Percentiles rank a stretch among this genome's conserved stretches.
Conservation (phyloP, 53 echinoderm and acorn worm species). For the Holothuria leucospilota region DNA sequence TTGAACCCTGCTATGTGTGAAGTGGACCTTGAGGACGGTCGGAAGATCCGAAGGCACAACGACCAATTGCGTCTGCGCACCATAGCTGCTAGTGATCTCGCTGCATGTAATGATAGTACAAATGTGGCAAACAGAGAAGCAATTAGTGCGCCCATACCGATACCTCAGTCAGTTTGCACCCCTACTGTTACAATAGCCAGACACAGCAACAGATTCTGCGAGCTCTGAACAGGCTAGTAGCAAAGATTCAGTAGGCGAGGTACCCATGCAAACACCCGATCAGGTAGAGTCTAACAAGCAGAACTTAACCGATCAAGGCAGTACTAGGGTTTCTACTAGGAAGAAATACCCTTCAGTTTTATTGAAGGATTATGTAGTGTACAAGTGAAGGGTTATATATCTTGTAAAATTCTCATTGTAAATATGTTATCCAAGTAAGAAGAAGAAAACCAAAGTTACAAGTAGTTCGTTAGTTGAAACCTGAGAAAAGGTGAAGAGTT, state of each 20-base stretch:
- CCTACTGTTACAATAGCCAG: neutral
- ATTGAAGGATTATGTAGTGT: conserved; percentile 8
- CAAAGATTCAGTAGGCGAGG: neutral
- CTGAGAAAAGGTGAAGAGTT: too few species aligned
- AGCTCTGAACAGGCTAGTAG: too few species aligned
- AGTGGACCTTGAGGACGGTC: conserved; percentile 48
- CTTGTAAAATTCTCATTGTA: too few species aligned
- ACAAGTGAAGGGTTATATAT: neutral
- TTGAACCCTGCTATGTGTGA: conserved; percentile 40
- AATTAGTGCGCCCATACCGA: neutral
- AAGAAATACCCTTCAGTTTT: neutral
- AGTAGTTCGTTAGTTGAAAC: too few species aligned
- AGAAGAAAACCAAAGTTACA: too few species aligned
- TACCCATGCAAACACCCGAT: neutral
- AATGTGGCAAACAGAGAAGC: conserved; percentile 12
- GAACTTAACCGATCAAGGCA: neutral
- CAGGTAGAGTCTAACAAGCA: conserved; percentile 1
- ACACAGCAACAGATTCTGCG: neutral
- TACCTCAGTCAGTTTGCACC: neutral
- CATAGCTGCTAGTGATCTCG: neutral
- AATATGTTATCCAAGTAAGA: too few species aligned
- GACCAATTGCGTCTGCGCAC: conserved; percentile 53
- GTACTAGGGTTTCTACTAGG: conserved; percentile 5
- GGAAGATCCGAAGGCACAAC: conserved; percentile 51
- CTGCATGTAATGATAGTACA: neutral